phyloP scores from a whole-genome alignment of 35 echinoderm and acorn worm genomes.

The Stichopus chloronotus region DNA sequence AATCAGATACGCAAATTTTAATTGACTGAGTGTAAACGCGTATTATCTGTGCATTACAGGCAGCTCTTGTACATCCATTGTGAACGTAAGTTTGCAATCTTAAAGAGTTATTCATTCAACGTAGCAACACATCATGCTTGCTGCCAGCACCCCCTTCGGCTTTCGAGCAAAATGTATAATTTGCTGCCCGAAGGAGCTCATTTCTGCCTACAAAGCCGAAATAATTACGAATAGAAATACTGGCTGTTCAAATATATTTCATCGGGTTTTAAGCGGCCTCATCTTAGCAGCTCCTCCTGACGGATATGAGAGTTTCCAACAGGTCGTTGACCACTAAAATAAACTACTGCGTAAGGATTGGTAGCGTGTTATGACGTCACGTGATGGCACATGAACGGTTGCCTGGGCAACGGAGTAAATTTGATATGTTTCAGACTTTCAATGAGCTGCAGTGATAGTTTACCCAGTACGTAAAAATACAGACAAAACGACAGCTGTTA shows the following conservation, averaged over 20 bases:
- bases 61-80: not conserved
- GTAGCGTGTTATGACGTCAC: not conserved
- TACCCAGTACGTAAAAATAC: too few relatives aligned
- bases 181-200: not conserved
- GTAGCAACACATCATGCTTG: not conserved
- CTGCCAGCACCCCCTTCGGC: not conserved
- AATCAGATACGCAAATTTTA: too few relatives aligned
- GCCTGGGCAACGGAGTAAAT: not conserved
- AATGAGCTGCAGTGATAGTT: not conserved
- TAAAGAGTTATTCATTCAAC: not conserved
- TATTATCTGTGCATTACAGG: not conserved
- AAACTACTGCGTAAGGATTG: not conserved
- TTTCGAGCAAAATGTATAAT: slow-evolving; percentile 10
- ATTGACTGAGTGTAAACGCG: not conserved
- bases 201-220: not conserved
- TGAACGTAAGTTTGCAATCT: not conserved
- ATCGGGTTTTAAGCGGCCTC: slow-evolving; percentile 1
- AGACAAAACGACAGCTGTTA: too few relatives aligned
- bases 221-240: slow-evolving; percentile 1
- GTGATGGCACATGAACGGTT: not conserved
- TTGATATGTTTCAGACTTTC: not conserved
- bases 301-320: not conserved
- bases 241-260: not conserved
- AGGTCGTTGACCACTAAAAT: slow-evolving; percentile 3
- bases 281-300: not conserved